Percentiles rank a stretch among this genome's conserved stretches.
Evolutionary conservation across 2,888 invertebrate genomes (phyloP).

Genomic region (Cyclophora punctaria): DNA sequence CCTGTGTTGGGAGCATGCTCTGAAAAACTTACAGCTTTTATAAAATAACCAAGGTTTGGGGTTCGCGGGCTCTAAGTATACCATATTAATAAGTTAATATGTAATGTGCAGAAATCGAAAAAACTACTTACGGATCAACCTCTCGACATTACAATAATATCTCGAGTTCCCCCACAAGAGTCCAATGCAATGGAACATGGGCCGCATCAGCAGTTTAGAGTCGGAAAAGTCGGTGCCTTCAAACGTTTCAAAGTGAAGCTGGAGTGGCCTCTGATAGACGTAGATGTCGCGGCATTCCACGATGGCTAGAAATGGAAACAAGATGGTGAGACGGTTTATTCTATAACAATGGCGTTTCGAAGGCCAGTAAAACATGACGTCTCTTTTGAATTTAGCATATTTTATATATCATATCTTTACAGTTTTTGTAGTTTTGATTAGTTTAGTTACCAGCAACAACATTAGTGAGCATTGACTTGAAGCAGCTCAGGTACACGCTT

Average conservation of each 20-base stretch:
- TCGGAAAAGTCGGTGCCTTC: constrained; percentile 83
- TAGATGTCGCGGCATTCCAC: constrained; percentile 90
- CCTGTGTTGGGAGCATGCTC: no score
- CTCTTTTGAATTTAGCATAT: no score
- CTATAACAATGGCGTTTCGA: background rate
- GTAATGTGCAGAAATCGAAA: background rate
- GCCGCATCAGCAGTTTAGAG: constrained; percentile 72
- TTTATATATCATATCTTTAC: no score
- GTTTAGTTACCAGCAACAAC: constrained; percentile 79
- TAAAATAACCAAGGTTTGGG: no score
- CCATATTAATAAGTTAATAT: no score
- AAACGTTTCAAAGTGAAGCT: constrained; percentile 79
- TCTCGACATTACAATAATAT: constrained; percentile 80
- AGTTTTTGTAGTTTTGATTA: no score
- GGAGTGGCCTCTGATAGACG: constrained; percentile 83
- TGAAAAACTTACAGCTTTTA: no score
- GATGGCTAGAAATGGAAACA: constrained; percentile 65
- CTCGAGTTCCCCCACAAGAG: constrained; percentile 90
- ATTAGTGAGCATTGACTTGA: constrained; percentile 85
- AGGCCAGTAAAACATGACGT: no score
- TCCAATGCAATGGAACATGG: constrained; percentile 86
- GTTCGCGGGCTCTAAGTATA: no score
- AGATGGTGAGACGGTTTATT: constrained; percentile 20
- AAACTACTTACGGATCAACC: constrained; percentile 59
- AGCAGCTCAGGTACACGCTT: constrained; percentile 86